These are phyloP conservation scores for Danio choprae DNA, from an alignment of 2,797 vertebrate species.

Conservation along the genomic window DNA sequence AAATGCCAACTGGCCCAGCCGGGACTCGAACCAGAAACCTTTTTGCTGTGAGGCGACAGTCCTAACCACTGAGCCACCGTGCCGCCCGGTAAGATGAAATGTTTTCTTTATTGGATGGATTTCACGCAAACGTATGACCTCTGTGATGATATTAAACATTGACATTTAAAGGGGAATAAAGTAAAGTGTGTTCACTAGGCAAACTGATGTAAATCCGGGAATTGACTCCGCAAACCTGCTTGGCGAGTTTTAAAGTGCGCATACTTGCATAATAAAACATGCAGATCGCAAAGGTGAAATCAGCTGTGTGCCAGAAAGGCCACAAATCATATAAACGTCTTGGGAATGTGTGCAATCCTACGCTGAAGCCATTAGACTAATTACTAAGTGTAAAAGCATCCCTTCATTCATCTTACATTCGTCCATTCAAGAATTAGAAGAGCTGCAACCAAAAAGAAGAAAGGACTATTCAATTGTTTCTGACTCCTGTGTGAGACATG, in stretches of 20 bases:
- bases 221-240: constrained; percentile 34
- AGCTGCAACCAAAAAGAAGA: no score
- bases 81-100: no score
- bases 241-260: constrained; percentile 61
- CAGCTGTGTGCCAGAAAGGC: background rate
- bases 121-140: background rate
- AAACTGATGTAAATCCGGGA: background rate
- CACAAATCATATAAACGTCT: background rate
- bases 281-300: background rate
- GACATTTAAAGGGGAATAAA: background rate
- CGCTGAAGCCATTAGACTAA: background rate
- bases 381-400: background rate
- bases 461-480: no score
- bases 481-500: no score
- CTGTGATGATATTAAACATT: background rate
- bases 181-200: background rate
- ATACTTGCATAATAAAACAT: background rate
- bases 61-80: no score
- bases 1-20: no score
- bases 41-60: no score
- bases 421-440: background rate
- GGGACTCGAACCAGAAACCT: no score
- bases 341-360: background rate
- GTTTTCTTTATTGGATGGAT: no score
- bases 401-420: background rate